A percentile compares a stretch with the other conserved stretches of the same genome.
Conservation (phyloP, 92 coral and sea anemone species). For the Plumapathes pennacea region DNA sequence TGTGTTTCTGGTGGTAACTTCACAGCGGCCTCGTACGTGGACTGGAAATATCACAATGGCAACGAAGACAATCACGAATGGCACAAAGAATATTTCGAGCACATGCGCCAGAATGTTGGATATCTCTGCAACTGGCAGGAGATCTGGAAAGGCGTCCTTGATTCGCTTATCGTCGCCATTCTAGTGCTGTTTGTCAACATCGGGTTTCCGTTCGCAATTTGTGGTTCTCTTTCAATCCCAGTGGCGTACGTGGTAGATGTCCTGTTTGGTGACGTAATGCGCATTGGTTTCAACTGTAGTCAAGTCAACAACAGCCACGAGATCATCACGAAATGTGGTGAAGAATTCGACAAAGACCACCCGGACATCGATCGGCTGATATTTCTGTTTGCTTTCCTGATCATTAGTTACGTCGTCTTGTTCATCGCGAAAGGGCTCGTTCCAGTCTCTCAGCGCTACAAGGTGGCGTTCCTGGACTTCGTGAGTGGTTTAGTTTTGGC, state of each 20-base stretch:
- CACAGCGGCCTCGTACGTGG: slow-evolving; percentile 75
- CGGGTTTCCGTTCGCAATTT: slow-evolving; percentile 58
- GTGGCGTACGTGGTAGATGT: slow-evolving; percentile 73
- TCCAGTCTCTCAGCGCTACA: slow-evolving; percentile 5
- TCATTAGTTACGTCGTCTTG: slow-evolving; percentile 19
- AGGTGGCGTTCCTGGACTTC: slow-evolving; percentile 30
- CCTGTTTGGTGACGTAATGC: slow-evolving; percentile 61
- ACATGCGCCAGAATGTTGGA: slow-evolving; percentile 70
- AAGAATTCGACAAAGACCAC: slow-evolving; percentile 18
- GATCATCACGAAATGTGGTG: slow-evolving; percentile 11
- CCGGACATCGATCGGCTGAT: slow-evolving; percentile 41
- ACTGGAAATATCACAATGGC: slow-evolving; percentile 74
- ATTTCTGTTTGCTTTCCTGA: slow-evolving; percentile 32
- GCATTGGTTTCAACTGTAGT: slow-evolving; percentile 60
- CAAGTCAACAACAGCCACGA: slow-evolving; percentile 15
- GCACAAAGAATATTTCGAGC: slow-evolving; percentile 77
- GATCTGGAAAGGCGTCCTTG: slow-evolving; percentile 47
- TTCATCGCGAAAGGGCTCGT: slow-evolving; percentile 13
- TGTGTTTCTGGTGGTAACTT: slow-evolving; percentile 87
- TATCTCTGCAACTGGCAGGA: slow-evolving; percentile 74
- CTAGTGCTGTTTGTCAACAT: slow-evolving; percentile 59
- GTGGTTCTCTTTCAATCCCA: slow-evolving; percentile 65
- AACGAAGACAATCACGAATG: slow-evolving; percentile 54
- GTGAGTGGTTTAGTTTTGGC: slow-evolving; percentile 39
- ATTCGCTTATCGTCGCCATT: slow-evolving; percentile 34